Percentiles rank a stretch among this genome's conserved stretches.
phyloP scores from a whole-genome alignment of 2,888 invertebrate species.

The Eristalis intricaria region DNA sequence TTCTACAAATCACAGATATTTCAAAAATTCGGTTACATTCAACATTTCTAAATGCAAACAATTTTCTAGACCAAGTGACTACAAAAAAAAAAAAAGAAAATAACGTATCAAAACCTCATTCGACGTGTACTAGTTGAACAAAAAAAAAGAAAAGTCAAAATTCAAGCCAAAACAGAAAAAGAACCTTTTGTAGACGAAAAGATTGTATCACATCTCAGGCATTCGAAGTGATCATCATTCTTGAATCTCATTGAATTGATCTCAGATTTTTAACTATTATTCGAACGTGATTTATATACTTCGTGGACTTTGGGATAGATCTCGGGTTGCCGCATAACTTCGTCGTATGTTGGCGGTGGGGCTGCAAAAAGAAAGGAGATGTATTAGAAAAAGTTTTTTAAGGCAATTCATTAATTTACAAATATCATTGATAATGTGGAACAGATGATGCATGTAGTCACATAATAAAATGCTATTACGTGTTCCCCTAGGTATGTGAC shows the following conservation, averaged over 20 bases:
- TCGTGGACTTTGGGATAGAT: conserved; percentile 79
- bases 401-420: background rate
- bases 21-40: conserved; percentile 47
- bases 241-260: background rate
- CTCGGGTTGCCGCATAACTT: conserved; percentile 81
- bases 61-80: conserved; percentile 5
- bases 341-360: conserved; percentile 81
- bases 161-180: background rate
- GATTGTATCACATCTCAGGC: conserved; percentile 46
- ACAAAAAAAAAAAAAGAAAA: background rate
- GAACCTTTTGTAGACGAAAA: background rate
- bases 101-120: conserved; percentile 5
- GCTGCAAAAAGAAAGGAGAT: conserved; percentile 72
- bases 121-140: background rate
- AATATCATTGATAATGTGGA: background rate
- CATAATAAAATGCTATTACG: too few relatives aligned
- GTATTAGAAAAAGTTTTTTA: background rate
- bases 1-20: conserved; percentile 67
- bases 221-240: conserved; percentile 10
- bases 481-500: too few relatives aligned
- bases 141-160: background rate
- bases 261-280: conserved; percentile 14
- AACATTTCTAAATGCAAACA: conserved; percentile 29
- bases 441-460: background rate
- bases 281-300: conserved; percentile 72